Percentiles rank a stretch among this genome's conserved stretches.
Conservation (phyloP, 30 jellyfish, hydroid and myxozoan species). For the Clytia hemisphaerica region DNA sequence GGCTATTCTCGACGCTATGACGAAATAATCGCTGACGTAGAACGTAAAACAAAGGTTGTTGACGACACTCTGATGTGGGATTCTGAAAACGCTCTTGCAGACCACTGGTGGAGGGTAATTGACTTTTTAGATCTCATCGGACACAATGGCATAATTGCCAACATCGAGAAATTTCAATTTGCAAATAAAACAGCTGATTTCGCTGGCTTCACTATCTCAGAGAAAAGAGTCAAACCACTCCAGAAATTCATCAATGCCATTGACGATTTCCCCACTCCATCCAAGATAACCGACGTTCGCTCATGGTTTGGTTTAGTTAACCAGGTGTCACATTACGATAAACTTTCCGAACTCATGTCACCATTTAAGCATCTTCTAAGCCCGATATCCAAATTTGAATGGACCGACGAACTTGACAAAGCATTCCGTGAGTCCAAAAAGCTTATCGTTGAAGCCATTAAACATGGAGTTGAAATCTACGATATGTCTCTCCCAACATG, state of each 20-base stretch:
- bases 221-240: conserved; percentile 28
- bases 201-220: conserved; percentile 47
- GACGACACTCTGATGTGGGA: conserved; percentile 50
- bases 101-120: conserved; percentile 27
- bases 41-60: no score
- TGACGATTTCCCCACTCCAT: no score
- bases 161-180: conserved; percentile 17
- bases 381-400: no score
- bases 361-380: no score
- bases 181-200: conserved; percentile 40
- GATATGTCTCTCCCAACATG: no score
- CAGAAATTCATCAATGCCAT: conserved; percentile 4
- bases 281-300: conserved; percentile 26
- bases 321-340: conserved; percentile 43
- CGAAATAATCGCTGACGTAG: no score
- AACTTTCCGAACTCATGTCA: no score
- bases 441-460: no score
- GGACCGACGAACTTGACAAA: no score
- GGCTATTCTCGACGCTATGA: conserved; percentile 49
- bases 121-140: conserved; percentile 8
- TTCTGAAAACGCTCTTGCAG: not conserved
- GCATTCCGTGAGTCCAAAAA: no score
- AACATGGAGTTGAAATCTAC: no score
- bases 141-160: conserved; percentile 26
- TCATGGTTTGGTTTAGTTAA: conserved; percentile 61